Percentiles rank a stretch among this genome's conserved stretches.
phyloP scores from a whole-genome alignment of 2,113 vertebrate species.

The Solenodon paradoxus region DNA sequence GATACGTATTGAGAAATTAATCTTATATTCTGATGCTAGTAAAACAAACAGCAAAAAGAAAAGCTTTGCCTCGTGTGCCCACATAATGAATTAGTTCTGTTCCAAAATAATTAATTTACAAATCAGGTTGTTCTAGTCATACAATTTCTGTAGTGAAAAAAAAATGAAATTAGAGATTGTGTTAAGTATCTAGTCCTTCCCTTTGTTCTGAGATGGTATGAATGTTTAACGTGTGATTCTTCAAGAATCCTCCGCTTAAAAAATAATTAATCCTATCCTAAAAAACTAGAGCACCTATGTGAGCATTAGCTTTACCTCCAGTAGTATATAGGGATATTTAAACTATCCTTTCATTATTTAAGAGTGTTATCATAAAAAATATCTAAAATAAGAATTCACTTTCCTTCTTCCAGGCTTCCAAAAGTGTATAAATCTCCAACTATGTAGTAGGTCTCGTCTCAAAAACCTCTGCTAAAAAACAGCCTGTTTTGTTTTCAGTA shows the following conservation, averaged over 20 bases:
- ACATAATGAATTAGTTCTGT: neutral
- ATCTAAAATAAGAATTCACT: slow-evolving; percentile 1
- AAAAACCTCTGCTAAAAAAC: neutral
- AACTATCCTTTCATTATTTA: neutral
- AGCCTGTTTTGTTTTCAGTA: slow-evolving; percentile 5
- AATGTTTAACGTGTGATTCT: neutral
- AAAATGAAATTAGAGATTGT: slow-evolving; percentile 6
- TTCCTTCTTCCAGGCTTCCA: neutral
- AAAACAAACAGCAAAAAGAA: slow-evolving; percentile 1
- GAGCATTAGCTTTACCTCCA: neutral
- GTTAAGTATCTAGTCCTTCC: neutral
- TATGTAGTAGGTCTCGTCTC: neutral
- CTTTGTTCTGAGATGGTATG: neutral
- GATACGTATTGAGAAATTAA: slow-evolving; percentile 51
- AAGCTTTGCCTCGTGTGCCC: neutral
- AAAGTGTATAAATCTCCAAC: neutral
- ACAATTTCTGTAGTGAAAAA: neutral
- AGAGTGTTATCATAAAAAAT: neutral
- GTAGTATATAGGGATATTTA: neutral
- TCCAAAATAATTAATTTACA: neutral
- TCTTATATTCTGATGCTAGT: neutral
- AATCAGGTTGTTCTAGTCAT: neutral
- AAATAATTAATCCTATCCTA: neutral
- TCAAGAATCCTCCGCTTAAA: neutral
- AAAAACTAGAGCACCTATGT: neutral